A percentile compares a stretch with the other conserved stretches of the same genome.
Conservation (phyloP, 2,113 vertebrate genomes). For the Phyllopteryx taeniolatus region DNA sequence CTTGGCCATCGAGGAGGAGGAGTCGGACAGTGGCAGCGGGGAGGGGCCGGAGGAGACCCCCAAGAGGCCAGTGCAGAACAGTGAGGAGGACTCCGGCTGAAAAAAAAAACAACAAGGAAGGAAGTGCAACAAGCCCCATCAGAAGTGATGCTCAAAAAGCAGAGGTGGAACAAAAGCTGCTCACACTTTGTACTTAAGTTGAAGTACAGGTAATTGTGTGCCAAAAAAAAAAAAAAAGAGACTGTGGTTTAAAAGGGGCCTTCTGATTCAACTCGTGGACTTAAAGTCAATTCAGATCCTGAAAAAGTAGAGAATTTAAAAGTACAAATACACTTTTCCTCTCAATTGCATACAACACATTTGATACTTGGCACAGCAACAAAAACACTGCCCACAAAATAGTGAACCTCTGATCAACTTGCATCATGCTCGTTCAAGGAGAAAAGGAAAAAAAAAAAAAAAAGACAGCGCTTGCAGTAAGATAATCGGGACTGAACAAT, state of each 20-base stretch:
- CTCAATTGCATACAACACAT: too few species aligned
- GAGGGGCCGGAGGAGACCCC: constrained; percentile 69
- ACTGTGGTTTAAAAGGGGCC: neutral
- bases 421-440: too few species aligned
- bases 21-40: constrained; percentile 76
- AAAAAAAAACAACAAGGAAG: constrained; percentile 32
- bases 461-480: too few species aligned
- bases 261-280: neutral
- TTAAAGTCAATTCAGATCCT: neutral
- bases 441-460: too few species aligned
- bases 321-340: too few species aligned
- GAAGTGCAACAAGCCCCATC: neutral
- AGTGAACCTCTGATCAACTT: too few species aligned
- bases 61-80: constrained; percentile 60
- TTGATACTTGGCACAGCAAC: too few species aligned
- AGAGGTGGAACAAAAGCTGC: neutral
- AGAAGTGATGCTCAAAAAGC: neutral
- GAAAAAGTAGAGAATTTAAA: too few species aligned
- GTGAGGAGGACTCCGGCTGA: constrained; percentile 76
- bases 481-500: too few species aligned
- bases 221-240: neutral
- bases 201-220: neutral
- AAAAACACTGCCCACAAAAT: too few species aligned
- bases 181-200: neutral
- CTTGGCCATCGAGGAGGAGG: constrained; percentile 90